Evolutionary conservation across 2,888 invertebrate species (phyloP), one percentile per base, ranked within the genome.

Genomic region (Microchrysa polita): DNA sequence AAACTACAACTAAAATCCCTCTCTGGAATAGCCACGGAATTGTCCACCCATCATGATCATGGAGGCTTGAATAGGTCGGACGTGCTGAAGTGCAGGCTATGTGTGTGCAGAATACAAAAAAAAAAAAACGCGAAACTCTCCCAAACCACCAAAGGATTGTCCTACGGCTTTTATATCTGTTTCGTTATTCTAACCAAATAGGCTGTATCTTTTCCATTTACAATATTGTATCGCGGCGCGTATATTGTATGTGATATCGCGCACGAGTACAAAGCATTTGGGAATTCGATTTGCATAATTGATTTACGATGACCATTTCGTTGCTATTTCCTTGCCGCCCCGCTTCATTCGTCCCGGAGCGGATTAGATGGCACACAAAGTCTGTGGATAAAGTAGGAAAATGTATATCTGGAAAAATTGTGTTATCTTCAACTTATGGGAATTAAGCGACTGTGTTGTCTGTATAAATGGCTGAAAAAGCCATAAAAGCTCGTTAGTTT

Each of bases 251-350:
- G n/a, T 34, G 27, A 34, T 34, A 34, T 34, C 27, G 27, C 27
- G 27, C n/a, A n/a, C n/a, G 42, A 42, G 12, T 12, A 42, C 7
- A 48, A n/a, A 48, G 48, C 48, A 10, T 20, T 55, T 2, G 55
- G 22, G 55, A 52, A 20, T 55, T 55, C 55, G 18, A 22, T 75
- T 73, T 72, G 59, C 75, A 73, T 75, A 72, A 75, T 73, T 75
- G 75, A 73, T 75, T 75, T 75, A 75, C 67, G 75, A 72, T 72
- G 65, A 73, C 69, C 73, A 61, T 59, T 72, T 71, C 63, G 65
- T 53, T 53, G 42, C 48, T 48, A 7, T 48, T n/a, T 34, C 27
- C 7, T 34, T 7, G 27, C 27, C 27, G 2, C 12, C 48, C n/a
- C n/a, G n/a, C n/a, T n/a, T n/a, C n/a, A n/a, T n/a, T n/a, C n/a